Conservation (phyloP, 2,797 vertebrate species). For the Champsocephalus esox region DNA sequence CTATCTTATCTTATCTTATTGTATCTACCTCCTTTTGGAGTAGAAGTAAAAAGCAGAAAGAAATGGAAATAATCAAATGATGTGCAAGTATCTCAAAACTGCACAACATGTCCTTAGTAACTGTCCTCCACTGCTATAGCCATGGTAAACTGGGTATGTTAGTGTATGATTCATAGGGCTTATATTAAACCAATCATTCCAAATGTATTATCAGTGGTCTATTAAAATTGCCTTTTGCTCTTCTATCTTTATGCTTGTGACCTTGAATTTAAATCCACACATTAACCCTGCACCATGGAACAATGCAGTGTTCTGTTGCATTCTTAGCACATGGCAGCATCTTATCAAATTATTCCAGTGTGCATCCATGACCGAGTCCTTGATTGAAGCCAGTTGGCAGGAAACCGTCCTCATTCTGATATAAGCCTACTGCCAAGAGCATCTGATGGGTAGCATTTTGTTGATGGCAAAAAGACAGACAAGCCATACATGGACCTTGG, state of each 20-base stretch:
- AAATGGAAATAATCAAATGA: too few relatives aligned
- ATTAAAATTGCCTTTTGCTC: neutral
- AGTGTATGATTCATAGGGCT: conserved; percentile 1
- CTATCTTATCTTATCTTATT: too few relatives aligned
- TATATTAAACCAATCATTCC: neutral
- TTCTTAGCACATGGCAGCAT: conserved; percentile 10
- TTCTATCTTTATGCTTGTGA: conserved; percentile 1
- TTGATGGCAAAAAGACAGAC: neutral
- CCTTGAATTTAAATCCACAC: neutral
- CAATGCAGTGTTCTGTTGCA: conserved; percentile 14
- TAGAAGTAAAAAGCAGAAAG: too few relatives aligned
- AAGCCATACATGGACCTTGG: conserved; percentile 3
- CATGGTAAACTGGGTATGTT: neutral
- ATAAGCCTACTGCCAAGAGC: neutral
- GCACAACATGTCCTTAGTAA: too few relatives aligned
- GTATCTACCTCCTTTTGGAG: too few relatives aligned
- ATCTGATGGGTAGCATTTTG: conserved; percentile 1
- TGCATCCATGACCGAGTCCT: conserved; percentile 22
- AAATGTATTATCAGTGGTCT: neutral
- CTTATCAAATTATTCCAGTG: conserved; percentile 32
- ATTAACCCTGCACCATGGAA: conserved; percentile 6
- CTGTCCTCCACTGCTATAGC: too few relatives aligned
- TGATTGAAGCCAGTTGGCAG: conserved; percentile 23
- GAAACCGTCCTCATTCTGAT: neutral
- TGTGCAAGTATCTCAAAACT: too few relatives aligned